These are phyloP conservation scores for Nothura maculosa DNA, from an alignment of 2,797 vertebrate species.

Conservation along the genomic window DNA sequence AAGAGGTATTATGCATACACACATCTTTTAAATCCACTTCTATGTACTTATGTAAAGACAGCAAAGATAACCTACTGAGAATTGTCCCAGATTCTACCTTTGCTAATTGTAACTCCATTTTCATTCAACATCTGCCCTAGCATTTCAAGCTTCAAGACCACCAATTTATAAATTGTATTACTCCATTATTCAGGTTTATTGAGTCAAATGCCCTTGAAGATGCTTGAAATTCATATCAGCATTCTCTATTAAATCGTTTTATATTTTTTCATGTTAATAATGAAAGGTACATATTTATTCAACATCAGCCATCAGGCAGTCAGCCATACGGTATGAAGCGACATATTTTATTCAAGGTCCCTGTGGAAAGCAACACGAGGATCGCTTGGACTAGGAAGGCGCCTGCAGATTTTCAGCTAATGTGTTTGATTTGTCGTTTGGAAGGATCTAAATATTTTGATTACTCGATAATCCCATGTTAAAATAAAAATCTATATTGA, in stretches of 20 bases:
- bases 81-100: slow-evolving; percentile 17
- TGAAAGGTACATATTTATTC: slow-evolving; percentile 66
- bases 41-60: not conserved
- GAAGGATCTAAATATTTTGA: slow-evolving; percentile 20
- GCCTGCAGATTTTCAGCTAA: slow-evolving; percentile 18
- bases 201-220: slow-evolving; percentile 78
- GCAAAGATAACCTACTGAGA: not conserved
- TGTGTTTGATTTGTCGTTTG: slow-evolving; percentile 22
- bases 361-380: not conserved
- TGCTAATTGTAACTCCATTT: slow-evolving; percentile 68
- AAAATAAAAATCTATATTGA: not conserved
- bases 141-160: slow-evolving; percentile 35
- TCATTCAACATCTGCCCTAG: slow-evolving; percentile 60
- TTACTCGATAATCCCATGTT: not conserved
- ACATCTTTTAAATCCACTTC: not conserved
- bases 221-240: slow-evolving; percentile 67
- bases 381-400: slow-evolving; percentile 4
- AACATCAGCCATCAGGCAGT: slow-evolving; percentile 31
- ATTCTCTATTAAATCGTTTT: slow-evolving; percentile 72
- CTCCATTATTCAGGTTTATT: slow-evolving; percentile 72
- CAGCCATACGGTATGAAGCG: not conserved
- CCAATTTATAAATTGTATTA: slow-evolving; percentile 53
- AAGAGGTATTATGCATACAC: not conserved
- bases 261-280: slow-evolving; percentile 69
- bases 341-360: slow-evolving; percentile 58